Base-by-base conservation (phyloP, 2,113 vertebrate genomes). In the Ramphastos sulfuratus region DNA sequence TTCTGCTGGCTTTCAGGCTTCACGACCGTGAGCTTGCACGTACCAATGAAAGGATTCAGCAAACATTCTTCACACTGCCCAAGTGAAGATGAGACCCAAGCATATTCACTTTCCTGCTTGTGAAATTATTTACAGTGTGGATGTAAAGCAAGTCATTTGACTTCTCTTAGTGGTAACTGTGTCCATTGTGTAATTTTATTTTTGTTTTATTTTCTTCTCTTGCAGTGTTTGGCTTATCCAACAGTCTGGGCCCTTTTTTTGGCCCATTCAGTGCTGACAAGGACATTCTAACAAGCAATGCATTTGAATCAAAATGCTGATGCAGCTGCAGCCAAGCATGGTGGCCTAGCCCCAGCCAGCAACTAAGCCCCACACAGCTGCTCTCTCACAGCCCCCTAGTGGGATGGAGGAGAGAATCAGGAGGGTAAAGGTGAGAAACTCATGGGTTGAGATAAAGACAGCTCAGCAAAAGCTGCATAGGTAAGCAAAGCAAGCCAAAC, bases 131-230 rank as follows among this genome's bases (percentile, higher is more conserved):
- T 94, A 75, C 81, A 69, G 8, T 93, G 59, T 84, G 92, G 84
- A 85, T 94, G 92, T 93, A 70, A 96, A 92, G 92, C 85, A 89
- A 88, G 82, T 89, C 50, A 23, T 89, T 88, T 87, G 63, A 91
- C 86, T 93, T 96, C 73, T 87, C 58, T 30, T 87, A 77, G 85
- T 85, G 88, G 58, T 93, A 71, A 95, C 93, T 71, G 21, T 95
- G 89, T 89, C 90, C 63, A 58, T 55, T 82, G 89, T 94, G 85
- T 85, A 55, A 42, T 80, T 74, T 61, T 39, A 70, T 39, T 33
- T 33, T 67, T 55, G 7, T 10, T 52, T 67, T 33, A 65, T 4
- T 27, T 39, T 19, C 39, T 90, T 78, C 83, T 82, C 44, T 37
- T 69, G 63, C 0, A 4, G 75, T 71, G 58, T 91, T 95, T 82